These are phyloP conservation scores for Pristionchus entomophagus DNA, from an alignment of 2,888 invertebrate species.

Conservation along the genomic window DNA sequence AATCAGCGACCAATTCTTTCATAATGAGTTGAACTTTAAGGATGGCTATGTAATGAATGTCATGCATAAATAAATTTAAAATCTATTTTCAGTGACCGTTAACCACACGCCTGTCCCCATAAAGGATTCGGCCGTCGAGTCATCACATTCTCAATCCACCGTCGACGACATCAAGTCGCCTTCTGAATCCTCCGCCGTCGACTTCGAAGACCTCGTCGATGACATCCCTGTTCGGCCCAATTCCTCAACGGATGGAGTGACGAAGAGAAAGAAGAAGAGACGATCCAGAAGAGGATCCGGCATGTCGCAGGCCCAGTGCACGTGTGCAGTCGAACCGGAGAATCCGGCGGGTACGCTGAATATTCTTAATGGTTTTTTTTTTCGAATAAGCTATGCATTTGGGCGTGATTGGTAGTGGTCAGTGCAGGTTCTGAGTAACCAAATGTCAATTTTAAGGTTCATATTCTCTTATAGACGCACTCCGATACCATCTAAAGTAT, in stretches of 20 bases:
- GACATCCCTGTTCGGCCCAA: neutral
- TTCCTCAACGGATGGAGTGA: neutral
- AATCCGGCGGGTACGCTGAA: neutral
- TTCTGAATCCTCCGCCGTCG: neutral
- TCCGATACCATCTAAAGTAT: too few species aligned
- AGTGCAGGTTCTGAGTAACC: too few species aligned
- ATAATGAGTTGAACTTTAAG: neutral
- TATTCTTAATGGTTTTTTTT: neutral
- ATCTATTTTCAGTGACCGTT: constrained; percentile 1
- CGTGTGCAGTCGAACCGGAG: neutral
- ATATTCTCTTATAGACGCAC: too few species aligned
- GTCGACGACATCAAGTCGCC: neutral
- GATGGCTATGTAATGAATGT: neutral
- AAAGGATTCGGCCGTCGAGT: neutral
- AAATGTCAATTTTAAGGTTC: too few species aligned
- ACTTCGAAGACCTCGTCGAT: constrained; percentile 13
- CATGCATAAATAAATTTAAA: neutral
- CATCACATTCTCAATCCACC: neutral
- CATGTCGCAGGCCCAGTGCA: constrained; percentile 9
- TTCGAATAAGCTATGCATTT: too few species aligned
- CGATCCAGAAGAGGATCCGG: neutral
- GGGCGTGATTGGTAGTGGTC: too few species aligned
- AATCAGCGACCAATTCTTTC: too few species aligned
- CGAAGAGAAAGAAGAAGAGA: neutral
- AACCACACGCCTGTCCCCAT: constrained; percentile 10